A percentile compares a stretch with the other conserved stretches of the same genome.
These are phyloP conservation scores for Cochlearius cochlearius DNA, from an alignment of 2,113 vertebrate genomes.

Conservation along the genomic window DNA sequence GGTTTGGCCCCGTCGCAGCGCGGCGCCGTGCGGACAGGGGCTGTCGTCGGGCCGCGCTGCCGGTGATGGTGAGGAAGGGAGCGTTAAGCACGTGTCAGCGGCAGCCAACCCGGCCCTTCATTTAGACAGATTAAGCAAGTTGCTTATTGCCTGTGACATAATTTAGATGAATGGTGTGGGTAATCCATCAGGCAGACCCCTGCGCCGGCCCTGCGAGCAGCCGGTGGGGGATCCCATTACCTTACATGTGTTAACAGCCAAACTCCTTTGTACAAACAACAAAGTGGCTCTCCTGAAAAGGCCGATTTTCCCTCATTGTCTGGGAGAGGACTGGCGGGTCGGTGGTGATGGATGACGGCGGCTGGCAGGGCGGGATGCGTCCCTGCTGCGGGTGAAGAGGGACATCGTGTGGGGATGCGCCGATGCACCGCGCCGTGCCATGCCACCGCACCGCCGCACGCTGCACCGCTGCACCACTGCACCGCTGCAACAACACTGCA, in stretches of 20 bases:
- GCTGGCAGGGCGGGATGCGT: conserved; percentile 45
- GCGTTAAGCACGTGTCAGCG: conserved; percentile 73
- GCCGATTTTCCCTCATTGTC: conserved; percentile 61
- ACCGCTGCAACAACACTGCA: neutral
- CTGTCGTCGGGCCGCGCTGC: neutral
- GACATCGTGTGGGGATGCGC: conserved; percentile 80
- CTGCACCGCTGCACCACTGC: neutral
- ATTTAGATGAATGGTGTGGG: conserved; percentile 87
- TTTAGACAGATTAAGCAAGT: conserved; percentile 77
- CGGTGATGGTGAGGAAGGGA: neutral
- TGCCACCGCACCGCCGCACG: fast-evolving
- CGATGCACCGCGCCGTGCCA: neutral
- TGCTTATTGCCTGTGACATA: conserved; percentile 82
- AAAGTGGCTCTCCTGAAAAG: conserved; percentile 73
- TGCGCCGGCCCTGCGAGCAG: conserved; percentile 55
- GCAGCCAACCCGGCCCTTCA: conserved; percentile 74
- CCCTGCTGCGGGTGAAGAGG: conserved; percentile 74
- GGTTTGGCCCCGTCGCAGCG: neutral
- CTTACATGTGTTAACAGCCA: conserved; percentile 83
- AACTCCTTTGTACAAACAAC: conserved; percentile 79
- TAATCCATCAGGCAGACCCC: conserved; percentile 78
- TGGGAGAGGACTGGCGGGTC: conserved; percentile 66
- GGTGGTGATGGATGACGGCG: conserved; percentile 77
- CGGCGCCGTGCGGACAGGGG: neutral
- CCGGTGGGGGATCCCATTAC: conserved; percentile 80